Percentiles rank a stretch among this genome's conserved stretches.
Conservation (phyloP, 1,140 invertebrate species). For the Drosophila biarmipes region DNA sequence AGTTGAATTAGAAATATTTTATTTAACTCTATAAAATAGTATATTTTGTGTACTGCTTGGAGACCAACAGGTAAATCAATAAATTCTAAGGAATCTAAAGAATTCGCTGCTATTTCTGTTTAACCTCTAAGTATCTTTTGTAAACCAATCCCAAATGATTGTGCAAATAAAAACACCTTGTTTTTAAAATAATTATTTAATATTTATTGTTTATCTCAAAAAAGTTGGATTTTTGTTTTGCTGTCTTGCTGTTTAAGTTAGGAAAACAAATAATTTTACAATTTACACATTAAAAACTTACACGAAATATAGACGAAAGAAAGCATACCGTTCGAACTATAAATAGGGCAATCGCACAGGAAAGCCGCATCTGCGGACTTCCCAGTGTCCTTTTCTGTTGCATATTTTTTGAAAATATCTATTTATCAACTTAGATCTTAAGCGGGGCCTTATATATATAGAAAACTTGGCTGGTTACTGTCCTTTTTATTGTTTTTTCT, state of each 20-base stretch:
- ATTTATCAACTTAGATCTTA: constrained; percentile 21
- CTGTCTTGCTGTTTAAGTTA: constrained; percentile 68
- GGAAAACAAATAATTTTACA: constrained; percentile 79
- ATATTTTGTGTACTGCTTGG: too few relatives aligned
- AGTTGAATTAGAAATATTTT: neutral
- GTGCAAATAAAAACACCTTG: neutral
- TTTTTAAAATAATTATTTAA: constrained; percentile 78
- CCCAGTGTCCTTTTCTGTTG: constrained; percentile 25
- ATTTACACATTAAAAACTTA: constrained; percentile 78
- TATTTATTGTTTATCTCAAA: constrained; percentile 75
- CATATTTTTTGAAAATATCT: constrained; percentile 60
- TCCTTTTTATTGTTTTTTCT: constrained; percentile 13
- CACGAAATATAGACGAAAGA: constrained; percentile 38
- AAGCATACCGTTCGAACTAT: constrained; percentile 31
- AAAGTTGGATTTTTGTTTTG: constrained; percentile 61
- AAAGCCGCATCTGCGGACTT: constrained; percentile 14
- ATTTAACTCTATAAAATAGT: too few relatives aligned
- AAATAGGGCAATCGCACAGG: constrained; percentile 18
- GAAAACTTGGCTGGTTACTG: constrained; percentile 56
- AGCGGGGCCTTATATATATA: constrained; percentile 46
- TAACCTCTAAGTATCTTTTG: too few relatives aligned
- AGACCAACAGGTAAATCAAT: too few relatives aligned
- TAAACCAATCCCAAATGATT: too few relatives aligned
- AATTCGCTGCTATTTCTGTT: neutral
- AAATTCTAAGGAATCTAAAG: neutral